Evolutionary conservation across 2,113 vertebrate species (phyloP), one percentile per base, ranked within the genome.

Genomic region (Dasypus novemcinctus): DNA sequence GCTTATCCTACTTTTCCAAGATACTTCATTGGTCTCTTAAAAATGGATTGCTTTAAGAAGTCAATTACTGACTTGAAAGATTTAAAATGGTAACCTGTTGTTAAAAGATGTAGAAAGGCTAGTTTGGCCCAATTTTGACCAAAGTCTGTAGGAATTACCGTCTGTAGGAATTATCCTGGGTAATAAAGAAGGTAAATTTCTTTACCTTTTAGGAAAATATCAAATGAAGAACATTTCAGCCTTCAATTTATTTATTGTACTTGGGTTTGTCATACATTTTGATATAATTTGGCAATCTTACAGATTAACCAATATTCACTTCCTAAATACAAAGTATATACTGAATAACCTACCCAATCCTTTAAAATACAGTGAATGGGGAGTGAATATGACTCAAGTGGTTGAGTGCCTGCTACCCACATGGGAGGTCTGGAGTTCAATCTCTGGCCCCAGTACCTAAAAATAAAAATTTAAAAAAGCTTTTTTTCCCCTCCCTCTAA

Each of bases 201-300:
- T 46, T 94, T 94, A 85, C 15, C 25, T 78, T 90, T 96, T 93
- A 91, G 63, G 90, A 96, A 87, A 95, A 66, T 89, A 68, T 74
- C 87, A 91, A 82, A 79, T 93, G 38, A 86, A 86, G 36, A 96
- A 91, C 43, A 82, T 81, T 88, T 95, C 43, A 83, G 36, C 27
- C 52, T 91, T 81, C 38, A 86, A n/a, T 81, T 95, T 92, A 59
- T 59, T 59, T 59, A 59, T 59, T 95, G 14, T 92, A 78, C 54
- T 91, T 92, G 52, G 5, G 13, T 82, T 94, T 90, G 17, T 91
- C 72, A 81, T 88, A 93, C 8, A 72, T 82, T 93, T 82, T 68
- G 33, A 81, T 64, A 72, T 33, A 71, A 72, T 91, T 92, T 94
- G 81, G 29, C n/a, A 84, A 1, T 80, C 36, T 87, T 94, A 71